Evolutionary conservation across 2,888 invertebrate genomes (phyloP).

Genomic region (Pocota personata): DNA sequence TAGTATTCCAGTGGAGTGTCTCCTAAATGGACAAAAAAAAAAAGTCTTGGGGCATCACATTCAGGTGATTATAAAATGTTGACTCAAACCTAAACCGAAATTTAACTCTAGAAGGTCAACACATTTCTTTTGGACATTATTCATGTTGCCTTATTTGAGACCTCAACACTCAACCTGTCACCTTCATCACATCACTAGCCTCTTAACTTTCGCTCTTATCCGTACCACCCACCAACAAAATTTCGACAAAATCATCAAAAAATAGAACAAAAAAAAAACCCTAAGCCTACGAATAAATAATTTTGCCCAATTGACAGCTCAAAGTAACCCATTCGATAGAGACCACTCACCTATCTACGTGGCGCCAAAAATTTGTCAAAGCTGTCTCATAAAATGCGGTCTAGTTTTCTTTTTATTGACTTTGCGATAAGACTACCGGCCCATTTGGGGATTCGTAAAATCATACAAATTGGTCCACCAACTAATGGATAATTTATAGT

Average conservation of each 20-base stretch:
- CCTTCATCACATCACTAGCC: background rate
- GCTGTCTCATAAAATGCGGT: slow-evolving; percentile 27
- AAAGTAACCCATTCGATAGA: slow-evolving; percentile 1
- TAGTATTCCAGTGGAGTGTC: too few relatives aligned
- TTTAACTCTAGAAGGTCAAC: too few relatives aligned
- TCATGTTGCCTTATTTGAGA: too few relatives aligned
- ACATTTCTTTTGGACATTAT: too few relatives aligned
- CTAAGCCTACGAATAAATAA: background rate
- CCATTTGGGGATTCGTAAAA: slow-evolving; percentile 8
- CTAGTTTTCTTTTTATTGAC: slow-evolving; percentile 12
- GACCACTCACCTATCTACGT: background rate
- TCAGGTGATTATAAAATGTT: too few relatives aligned
- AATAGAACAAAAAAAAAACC: background rate
- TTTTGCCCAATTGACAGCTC: background rate
- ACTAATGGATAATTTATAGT: slow-evolving; percentile 18
- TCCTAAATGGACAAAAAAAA: too few relatives aligned
- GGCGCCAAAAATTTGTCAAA: slow-evolving; percentile 42
- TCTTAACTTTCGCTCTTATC: background rate
- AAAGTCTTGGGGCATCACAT: too few relatives aligned
- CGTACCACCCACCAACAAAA: background rate
- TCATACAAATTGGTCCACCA: slow-evolving; percentile 19
- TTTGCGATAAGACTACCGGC: slow-evolving; percentile 18
- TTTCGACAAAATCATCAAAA: background rate
- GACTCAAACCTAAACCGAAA: too few relatives aligned
- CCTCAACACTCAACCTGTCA: too few relatives aligned